These are phyloP conservation scores for Dysidea cf. avara DNA, from an alignment of 37 sponge, comb jelly and placozoan species.

Conservation along the genomic window DNA sequence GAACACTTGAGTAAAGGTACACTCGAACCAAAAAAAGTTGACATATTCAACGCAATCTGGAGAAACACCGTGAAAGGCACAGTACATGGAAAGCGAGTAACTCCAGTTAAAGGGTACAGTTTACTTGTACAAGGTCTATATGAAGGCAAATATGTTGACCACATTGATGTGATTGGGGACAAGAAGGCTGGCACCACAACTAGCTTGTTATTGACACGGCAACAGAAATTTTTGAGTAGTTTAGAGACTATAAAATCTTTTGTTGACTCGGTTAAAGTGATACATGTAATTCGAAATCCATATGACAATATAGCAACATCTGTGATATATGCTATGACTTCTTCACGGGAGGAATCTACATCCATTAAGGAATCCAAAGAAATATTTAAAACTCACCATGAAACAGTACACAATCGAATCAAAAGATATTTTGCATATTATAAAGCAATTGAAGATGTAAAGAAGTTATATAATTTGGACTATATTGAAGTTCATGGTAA, in stretches of 20 bases:
- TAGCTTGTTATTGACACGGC: not conserved
- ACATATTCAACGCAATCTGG: slow-evolving; percentile 7
- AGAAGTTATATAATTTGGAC: slow-evolving; percentile 1
- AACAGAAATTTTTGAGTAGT: not conserved
- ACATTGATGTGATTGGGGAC: slow-evolving; percentile 42
- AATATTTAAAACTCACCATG: too few relatives aligned
- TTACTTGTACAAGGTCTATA: slow-evolving; percentile 17
- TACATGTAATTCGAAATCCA: slow-evolving; percentile 51
- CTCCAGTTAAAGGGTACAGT: slow-evolving; percentile 14
- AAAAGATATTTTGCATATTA: too few relatives aligned
- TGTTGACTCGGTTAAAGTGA: not conserved
- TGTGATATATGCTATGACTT: not conserved
- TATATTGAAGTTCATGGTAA: slow-evolving; percentile 15
- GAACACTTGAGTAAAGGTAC: not conserved
- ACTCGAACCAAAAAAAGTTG: not conserved
- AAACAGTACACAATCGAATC: too few relatives aligned
- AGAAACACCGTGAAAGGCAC: not conserved
- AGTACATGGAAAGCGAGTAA: not conserved
- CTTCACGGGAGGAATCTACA: not conserved
- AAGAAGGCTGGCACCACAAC: slow-evolving; percentile 15
- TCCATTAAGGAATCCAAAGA: too few relatives aligned
- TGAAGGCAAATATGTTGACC: slow-evolving; percentile 5
- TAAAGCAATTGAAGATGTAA: not conserved
- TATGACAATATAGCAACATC: slow-evolving; percentile 43
- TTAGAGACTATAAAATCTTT: not conserved